Conservation (phyloP, 1,140 invertebrate species). For the Trichonephila clavipes region DNA sequence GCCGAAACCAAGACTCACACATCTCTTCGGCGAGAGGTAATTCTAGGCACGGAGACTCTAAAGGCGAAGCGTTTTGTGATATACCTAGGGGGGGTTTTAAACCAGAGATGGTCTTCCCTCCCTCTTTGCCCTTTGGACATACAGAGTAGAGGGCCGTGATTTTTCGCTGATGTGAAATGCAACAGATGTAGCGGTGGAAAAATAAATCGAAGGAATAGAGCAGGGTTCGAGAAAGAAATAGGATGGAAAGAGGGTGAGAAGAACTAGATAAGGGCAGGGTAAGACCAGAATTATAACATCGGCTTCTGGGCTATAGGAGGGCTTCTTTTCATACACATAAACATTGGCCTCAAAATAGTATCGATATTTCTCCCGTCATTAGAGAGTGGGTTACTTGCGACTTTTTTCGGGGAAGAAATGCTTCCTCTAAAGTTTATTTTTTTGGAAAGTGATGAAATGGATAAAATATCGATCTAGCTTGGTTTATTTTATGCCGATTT, state of each 20-base stretch:
- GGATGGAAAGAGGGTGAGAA: conserved; percentile 24
- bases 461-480: background rate
- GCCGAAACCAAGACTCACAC: conserved; percentile 42
- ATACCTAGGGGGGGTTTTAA: conserved; percentile 36
- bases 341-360: background rate
- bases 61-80: conserved; percentile 40
- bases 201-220: conserved; percentile 36
- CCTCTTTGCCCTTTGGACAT: conserved; percentile 29
- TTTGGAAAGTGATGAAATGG: background rate
- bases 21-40: conserved; percentile 22
- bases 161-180: conserved; percentile 34
- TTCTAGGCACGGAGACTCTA: conserved; percentile 37
- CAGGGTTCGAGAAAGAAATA: conserved; percentile 11
- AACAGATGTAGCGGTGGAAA: conserved; percentile 34
- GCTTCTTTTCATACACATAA: background rate
- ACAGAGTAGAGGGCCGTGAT: conserved; percentile 7
- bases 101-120: conserved; percentile 11
- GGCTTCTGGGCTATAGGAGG: background rate
- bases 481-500: background rate
- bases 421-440: background rate
- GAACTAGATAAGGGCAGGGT: conserved; percentile 11
- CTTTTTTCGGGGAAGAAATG: background rate
- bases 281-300: conserved; percentile 10
- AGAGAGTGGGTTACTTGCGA: background rate
- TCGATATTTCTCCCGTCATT: conserved; percentile 12